phyloP scores from a whole-genome alignment of 2,888 invertebrate species.

The Terebella lapidaria region DNA sequence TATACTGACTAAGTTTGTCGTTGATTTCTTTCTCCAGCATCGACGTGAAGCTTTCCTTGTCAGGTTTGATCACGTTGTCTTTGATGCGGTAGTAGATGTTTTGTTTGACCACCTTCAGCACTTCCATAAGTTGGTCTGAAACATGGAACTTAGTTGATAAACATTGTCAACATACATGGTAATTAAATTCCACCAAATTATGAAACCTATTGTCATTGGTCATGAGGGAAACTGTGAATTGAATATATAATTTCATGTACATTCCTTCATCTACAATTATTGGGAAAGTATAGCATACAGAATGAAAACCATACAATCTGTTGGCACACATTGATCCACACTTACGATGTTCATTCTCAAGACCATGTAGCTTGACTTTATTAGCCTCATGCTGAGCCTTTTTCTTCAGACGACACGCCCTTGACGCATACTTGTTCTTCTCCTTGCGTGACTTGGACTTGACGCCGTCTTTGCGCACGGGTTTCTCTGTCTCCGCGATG shows the following conservation, averaged over 20 bases:
- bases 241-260: too few species aligned
- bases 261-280: too few species aligned
- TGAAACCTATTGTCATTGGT: too few species aligned
- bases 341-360: slow-evolving; percentile 90
- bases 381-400: slow-evolving; percentile 99
- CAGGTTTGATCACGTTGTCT: neutral
- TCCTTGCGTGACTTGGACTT: slow-evolving; percentile 66
- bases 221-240: too few species aligned
- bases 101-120: slow-evolving; percentile 29
- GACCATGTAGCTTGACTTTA: slow-evolving; percentile 87
- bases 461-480: slow-evolving; percentile 56
- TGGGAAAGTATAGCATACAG: too few species aligned
- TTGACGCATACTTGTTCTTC: slow-evolving; percentile 93
- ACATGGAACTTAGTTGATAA: too few species aligned
- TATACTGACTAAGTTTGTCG: slow-evolving; percentile 33
- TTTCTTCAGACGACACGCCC: slow-evolving; percentile 94
- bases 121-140: slow-evolving; percentile 33
- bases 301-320: too few species aligned
- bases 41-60: slow-evolving; percentile 22
- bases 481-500: slow-evolving; percentile 74
- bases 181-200: too few species aligned
- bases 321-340: too few species aligned
- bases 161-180: too few species aligned
- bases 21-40: slow-evolving; percentile 31
- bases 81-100: slow-evolving; percentile 23